phyloP scores from a whole-genome alignment of 2,113 vertebrate genomes.

The Rhynchopsitta pachyrhyncha region DNA sequence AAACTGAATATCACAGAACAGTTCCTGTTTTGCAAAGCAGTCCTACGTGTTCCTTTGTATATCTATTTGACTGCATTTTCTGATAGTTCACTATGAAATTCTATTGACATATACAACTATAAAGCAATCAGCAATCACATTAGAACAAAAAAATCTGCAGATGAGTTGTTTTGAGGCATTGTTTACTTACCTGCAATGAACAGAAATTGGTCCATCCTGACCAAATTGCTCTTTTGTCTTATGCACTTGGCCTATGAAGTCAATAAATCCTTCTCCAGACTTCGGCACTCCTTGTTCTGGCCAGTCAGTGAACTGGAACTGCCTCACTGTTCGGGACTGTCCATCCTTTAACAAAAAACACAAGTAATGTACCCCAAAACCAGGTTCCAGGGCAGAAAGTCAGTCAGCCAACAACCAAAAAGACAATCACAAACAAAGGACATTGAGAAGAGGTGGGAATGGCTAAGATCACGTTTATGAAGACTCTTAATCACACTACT shows the following conservation, averaged over 20 bases:
- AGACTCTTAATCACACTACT: background rate
- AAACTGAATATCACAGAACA: background rate
- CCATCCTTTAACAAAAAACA: conserved; percentile 84
- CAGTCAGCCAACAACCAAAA: background rate
- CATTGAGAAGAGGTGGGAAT: background rate
- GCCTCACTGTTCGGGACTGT: conserved; percentile 96
- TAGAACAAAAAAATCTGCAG: background rate
- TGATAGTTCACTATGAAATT: background rate
- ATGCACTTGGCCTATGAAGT: conserved; percentile 99
- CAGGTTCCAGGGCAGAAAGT: background rate
- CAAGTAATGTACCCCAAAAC: background rate
- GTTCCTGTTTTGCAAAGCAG: background rate
- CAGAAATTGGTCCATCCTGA: conserved; percentile 98
- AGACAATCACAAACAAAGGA: background rate
- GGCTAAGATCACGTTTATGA: background rate
- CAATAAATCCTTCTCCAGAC: conserved; percentile 98
- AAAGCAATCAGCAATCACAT: background rate
- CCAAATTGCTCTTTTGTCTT: conserved; percentile 99
- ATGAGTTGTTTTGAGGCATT: background rate
- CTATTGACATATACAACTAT: background rate
- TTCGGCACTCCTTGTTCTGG: conserved; percentile 99
- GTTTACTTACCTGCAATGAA: conserved; percentile 93
- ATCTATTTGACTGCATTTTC: background rate
- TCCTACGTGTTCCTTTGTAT: background rate
- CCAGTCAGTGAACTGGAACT: conserved; percentile 99